Evolutionary conservation across 2,113 vertebrate genomes (phyloP).

Genomic region (Peromyscus polionotus): DNA sequence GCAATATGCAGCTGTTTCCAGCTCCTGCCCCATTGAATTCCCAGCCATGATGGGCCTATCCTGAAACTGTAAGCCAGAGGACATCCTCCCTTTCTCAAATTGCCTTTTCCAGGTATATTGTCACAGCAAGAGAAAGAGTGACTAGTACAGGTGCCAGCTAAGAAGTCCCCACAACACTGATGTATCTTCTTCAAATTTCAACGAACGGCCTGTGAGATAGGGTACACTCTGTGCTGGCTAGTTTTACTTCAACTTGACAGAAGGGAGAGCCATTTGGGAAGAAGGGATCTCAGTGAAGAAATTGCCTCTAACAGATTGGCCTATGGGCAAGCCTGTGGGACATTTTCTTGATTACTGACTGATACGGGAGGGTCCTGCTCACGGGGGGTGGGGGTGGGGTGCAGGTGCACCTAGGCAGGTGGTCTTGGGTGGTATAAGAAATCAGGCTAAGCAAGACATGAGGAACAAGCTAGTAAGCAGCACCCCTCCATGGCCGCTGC

Average conservation of each 20-base stretch:
- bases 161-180: conserved; percentile 3
- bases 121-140: too few species aligned
- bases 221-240: neutral
- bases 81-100: neutral
- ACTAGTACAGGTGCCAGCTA: neutral
- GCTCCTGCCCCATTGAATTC: neutral
- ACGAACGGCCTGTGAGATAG: neutral
- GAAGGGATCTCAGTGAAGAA: neutral
- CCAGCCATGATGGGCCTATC: neutral
- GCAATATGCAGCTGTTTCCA: neutral
- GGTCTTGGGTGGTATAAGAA: neutral
- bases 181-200: neutral
- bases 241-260: neutral
- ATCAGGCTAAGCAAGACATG: neutral
- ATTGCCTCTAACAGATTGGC: neutral
- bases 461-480: neutral
- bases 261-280: neutral
- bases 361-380: neutral
- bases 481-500: neutral
- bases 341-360: neutral
- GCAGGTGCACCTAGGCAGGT: too few species aligned
- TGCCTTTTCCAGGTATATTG: neutral
- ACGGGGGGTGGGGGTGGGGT: fast-evolving
- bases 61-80: neutral
- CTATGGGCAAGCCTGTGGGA: neutral